Conservation (phyloP, 2,888 invertebrate species). For the Tiliacea aurago region DNA sequence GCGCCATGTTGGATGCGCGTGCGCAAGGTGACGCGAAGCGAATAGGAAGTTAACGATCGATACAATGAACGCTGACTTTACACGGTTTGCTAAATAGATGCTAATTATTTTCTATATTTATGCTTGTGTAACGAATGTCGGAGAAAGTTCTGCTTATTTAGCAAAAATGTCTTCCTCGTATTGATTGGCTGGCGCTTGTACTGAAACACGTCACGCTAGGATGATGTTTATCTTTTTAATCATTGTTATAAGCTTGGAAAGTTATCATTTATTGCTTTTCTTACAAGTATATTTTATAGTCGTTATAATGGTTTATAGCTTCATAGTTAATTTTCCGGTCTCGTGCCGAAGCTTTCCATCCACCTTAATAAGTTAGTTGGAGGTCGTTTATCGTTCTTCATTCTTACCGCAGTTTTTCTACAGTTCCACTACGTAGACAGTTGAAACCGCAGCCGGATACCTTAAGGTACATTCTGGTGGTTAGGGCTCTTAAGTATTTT, state of each 20-base stretch:
- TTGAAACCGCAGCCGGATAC: slow-evolving; percentile 60
- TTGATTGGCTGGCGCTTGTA: slow-evolving; percentile 56
- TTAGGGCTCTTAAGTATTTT: slow-evolving; percentile 54
- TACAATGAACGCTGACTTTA: slow-evolving; percentile 74
- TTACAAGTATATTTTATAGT: slow-evolving; percentile 46
- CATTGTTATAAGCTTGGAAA: slow-evolving; percentile 50
- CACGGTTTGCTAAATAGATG: slow-evolving; percentile 78
- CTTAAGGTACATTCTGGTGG: slow-evolving; percentile 56
- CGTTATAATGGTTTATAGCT: slow-evolving; percentile 48
- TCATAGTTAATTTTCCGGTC: slow-evolving; percentile 57
- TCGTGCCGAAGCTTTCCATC: slow-evolving; percentile 58
- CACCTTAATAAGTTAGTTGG: slow-evolving; percentile 34
- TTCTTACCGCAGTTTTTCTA: slow-evolving; percentile 60
- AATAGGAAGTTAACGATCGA: slow-evolving; percentile 84
- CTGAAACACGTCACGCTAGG: slow-evolving; percentile 39
- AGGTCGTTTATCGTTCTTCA: slow-evolving; percentile 54
- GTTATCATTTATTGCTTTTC: slow-evolving; percentile 44
- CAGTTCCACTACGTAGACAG: slow-evolving; percentile 39
- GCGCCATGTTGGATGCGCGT: slow-evolving; percentile 78
- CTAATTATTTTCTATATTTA: slow-evolving; percentile 73
- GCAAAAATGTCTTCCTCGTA: slow-evolving; percentile 62
- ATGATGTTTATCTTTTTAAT: slow-evolving; percentile 50
- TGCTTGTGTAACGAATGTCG: slow-evolving; percentile 59
- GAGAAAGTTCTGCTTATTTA: slow-evolving; percentile 78
- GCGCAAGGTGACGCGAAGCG: slow-evolving; percentile 77